Conservation (phyloP, 2,797 vertebrate species). For the Pitangus sulphuratus region DNA sequence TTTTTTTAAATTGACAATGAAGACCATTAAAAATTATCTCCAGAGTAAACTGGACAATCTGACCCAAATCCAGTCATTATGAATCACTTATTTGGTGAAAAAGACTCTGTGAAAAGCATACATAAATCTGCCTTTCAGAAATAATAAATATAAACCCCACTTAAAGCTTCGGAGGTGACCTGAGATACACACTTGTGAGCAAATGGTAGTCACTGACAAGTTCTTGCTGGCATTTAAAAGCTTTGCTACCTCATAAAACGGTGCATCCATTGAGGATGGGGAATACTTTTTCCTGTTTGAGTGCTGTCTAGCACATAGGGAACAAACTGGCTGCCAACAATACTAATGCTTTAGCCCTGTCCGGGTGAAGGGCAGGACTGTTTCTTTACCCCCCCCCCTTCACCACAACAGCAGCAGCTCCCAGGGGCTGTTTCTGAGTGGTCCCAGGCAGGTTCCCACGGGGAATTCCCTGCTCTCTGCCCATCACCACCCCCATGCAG, state of each 20-base stretch:
- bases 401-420: accelerated
- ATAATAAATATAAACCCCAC: neutral
- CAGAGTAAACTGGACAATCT: neutral
- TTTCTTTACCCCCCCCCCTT: neutral
- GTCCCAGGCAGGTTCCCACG: neutral
- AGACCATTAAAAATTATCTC: neutral
- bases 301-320: conserved; percentile 44
- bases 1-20: neutral
- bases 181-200: neutral
- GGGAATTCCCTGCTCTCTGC: neutral
- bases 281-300: conserved; percentile 13
- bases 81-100: neutral
- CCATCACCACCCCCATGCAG: accelerated
- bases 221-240: conserved; percentile 60
- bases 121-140: neutral
- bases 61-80: neutral
- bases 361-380: neutral
- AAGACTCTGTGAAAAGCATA: neutral
- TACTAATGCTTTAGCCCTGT: neutral
- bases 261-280: neutral
- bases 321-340: neutral
- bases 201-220: neutral
- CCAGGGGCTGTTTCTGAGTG: accelerated
- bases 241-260: conserved; percentile 5
- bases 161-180: conserved; percentile 41